These are phyloP conservation scores for Darwinula stevensoni DNA, from an alignment of 2,888 invertebrate species.

Conservation along the genomic window DNA sequence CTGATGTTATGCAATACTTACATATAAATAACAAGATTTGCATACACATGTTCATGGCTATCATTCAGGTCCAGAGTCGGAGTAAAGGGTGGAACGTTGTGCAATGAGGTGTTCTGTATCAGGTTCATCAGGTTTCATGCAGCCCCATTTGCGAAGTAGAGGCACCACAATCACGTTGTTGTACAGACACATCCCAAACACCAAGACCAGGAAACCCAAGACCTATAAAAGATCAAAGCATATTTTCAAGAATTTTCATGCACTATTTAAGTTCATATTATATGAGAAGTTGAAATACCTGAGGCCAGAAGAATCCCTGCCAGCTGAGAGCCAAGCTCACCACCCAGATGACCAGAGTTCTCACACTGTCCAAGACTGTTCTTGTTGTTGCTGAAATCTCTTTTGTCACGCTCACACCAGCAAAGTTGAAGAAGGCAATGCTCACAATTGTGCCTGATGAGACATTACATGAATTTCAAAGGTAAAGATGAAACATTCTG, in stretches of 20 bases:
- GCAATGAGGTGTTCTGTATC: no score
- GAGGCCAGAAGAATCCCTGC: constrained; percentile 48
- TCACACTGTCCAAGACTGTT: constrained; percentile 61
- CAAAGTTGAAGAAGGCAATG: constrained; percentile 76
- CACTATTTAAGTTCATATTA: not conserved
- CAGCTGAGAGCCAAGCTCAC: constrained; percentile 39
- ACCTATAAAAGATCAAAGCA: not conserved
- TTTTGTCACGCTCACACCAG: constrained; percentile 70
- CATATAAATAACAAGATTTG: no score
- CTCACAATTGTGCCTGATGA: constrained; percentile 41
- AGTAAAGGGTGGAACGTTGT: no score
- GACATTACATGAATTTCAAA: constrained; percentile 3
- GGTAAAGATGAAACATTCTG: not conserved
- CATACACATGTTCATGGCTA: no score
- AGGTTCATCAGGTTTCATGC: no score
- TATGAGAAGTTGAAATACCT: constrained; percentile 17
- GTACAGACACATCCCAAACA: constrained; percentile 1
- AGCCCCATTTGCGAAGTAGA: no score
- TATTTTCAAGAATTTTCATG: not conserved
- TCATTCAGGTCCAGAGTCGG: no score
- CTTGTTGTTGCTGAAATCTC: constrained; percentile 71
- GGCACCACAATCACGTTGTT: no score
- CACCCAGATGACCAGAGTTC: constrained; percentile 69
- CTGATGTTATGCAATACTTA: no score
- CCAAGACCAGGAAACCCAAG: not conserved